Base-by-base conservation (phyloP, 2,888 invertebrate species). In the Timema podura region DNA sequence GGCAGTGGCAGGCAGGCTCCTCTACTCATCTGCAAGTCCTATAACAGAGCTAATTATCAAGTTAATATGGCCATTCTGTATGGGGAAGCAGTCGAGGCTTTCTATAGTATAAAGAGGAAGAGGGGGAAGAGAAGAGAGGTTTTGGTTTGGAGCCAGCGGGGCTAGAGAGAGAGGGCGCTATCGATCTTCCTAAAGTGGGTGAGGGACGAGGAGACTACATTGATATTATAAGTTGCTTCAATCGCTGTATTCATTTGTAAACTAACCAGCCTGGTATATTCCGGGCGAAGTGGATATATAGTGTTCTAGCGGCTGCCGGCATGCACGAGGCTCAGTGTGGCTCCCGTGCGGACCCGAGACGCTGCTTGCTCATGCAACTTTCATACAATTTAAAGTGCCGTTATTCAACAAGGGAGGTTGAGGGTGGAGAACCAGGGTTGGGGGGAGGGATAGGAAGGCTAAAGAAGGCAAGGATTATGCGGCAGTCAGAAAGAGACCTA, bases 1-100 rank as follows among this genome's bases (percentile, higher is more conserved):
- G 66, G 69, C 70, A 69, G 70, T 68, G 70, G 69, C 71, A 69
- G 70, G 48, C 44, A 61, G 68, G 57, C 67, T 68, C 67, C 65
- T 70, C 71, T 71, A 72, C 90, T 91, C 91, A 91, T 91, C 91
- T 91, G 91, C 90, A 91, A 91, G 90, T 91, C 91, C 88, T 90
- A 91, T 90, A 90, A 89, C 90, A 89, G 68, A 89, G 88, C 91
- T 91, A 91, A 91, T 91, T 91, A 91, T 90, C 91, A 91, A 91
- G 91, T 91, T 90, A 90, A 90, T 91, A 90, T 89, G 90, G 90
- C 87, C 87, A 89, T 89, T 88, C 87, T 86, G 87, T 86, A 86
- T 86, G 85, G 85, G 77, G 76, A 74, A 76, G 76, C 68, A 67
- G 70, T 75, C 75, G 77, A 75, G 79, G 68, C 73, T 74, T 74